These are phyloP conservation scores for Penaeus chinensis DNA, from an alignment of 1,140 invertebrate genomes.

Conservation along the genomic window DNA sequence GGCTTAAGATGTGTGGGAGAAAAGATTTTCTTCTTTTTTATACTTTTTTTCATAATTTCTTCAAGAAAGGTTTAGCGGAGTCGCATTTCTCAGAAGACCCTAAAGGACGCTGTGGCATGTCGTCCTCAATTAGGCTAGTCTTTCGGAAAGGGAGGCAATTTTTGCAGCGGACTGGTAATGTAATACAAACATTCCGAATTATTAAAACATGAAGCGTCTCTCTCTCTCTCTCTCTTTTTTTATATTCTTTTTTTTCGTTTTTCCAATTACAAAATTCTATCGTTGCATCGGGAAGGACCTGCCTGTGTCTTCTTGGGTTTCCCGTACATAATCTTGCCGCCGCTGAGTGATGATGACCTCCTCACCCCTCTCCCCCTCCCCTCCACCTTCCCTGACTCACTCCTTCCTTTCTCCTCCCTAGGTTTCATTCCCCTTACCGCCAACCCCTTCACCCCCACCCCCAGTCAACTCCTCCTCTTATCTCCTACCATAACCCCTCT, in stretches of 20 bases:
- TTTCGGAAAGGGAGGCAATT: slow-evolving; percentile 41
- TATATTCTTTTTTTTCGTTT: neutral
- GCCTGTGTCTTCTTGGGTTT: too few relatives aligned
- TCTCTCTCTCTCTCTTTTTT: neutral
- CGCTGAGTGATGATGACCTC: neutral
- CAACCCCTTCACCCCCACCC: neutral
- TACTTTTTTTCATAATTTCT: too few relatives aligned
- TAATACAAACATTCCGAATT: slow-evolving; percentile 50
- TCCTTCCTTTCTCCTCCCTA: neutral
- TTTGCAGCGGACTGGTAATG: slow-evolving; percentile 35
- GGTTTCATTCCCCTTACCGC: neutral
- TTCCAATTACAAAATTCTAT: too few relatives aligned
- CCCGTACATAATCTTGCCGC: too few relatives aligned
- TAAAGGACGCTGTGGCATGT: too few relatives aligned
- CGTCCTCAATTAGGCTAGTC: slow-evolving; percentile 40
- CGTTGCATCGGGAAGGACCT: too few relatives aligned
- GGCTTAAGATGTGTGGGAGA: too few relatives aligned
- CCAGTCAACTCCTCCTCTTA: neutral
- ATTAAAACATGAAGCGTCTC: slow-evolving; percentile 34
- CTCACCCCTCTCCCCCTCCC: neutral
- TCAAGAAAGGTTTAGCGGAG: too few relatives aligned
- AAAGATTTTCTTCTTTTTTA: too few relatives aligned
- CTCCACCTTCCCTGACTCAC: neutral
- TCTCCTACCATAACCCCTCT: neutral
- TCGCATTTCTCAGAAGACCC: too few relatives aligned